These are phyloP conservation scores for Cynaeus angustus DNA, from an alignment of 2,888 invertebrate species.

Conservation along the genomic window DNA sequence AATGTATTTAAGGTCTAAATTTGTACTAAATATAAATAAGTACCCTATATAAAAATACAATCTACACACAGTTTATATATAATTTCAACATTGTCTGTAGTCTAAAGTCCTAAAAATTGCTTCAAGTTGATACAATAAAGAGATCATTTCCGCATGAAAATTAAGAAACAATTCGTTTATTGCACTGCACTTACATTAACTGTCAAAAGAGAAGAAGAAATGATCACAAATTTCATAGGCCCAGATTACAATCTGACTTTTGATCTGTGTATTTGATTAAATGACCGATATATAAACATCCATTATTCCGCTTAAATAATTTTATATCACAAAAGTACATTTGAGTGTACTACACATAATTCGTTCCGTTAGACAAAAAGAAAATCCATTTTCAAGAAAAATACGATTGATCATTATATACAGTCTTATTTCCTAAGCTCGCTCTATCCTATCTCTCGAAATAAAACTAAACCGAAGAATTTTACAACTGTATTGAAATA, in stretches of 20 bases:
- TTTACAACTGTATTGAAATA: constrained; percentile 55
- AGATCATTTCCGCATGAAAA: constrained; percentile 33
- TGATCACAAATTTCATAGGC: constrained; percentile 48
- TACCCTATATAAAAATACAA: constrained; percentile 73
- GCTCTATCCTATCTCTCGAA: no score
- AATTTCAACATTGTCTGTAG: constrained; percentile 47
- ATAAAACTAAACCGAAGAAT: constrained; percentile 51
- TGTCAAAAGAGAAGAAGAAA: constrained; percentile 20
- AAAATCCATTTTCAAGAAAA: constrained; percentile 54
- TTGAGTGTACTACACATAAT: constrained; percentile 66
- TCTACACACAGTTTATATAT: constrained; percentile 70
- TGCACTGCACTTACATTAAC: constrained; percentile 34
- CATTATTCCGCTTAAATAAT: constrained; percentile 52
- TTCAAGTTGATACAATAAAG: constrained; percentile 33
- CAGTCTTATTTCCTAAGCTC: constrained; percentile 65
- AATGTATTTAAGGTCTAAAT: constrained; percentile 66
- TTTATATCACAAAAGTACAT: constrained; percentile 67
- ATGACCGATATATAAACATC: constrained; percentile 42
- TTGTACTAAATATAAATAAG: constrained; percentile 72
- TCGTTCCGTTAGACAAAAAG: constrained; percentile 60
- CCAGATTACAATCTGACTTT: constrained; percentile 7
- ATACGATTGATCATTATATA: constrained; percentile 58
- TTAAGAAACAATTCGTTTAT: constrained; percentile 27
- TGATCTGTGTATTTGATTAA: constrained; percentile 29
- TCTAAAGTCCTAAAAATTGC: constrained; percentile 46